phyloP scores from a whole-genome alignment of 2,888 invertebrate genomes.

The Eurois occulta region DNA sequence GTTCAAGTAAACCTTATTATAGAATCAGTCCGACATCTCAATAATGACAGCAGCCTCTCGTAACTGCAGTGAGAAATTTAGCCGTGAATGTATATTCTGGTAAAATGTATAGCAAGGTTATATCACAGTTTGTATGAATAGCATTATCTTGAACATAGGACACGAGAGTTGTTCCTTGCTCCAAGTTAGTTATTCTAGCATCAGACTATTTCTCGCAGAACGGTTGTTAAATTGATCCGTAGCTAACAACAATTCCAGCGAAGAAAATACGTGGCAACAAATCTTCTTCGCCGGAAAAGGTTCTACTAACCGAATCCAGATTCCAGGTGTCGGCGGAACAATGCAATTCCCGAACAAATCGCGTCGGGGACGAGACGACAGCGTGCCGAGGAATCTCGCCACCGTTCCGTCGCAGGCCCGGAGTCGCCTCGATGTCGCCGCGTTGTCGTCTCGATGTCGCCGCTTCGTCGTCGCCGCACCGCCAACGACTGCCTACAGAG shows the following conservation, averaged over 20 bases:
- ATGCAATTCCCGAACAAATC: conserved; percentile 87
- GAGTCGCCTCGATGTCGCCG: conserved; percentile 33
- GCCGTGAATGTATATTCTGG: conserved; percentile 3
- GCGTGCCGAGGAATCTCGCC: conserved; percentile 37
- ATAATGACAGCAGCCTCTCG: not conserved
- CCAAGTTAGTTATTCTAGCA: conserved; percentile 46
- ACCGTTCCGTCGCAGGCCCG: conserved; percentile 17
- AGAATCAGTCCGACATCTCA: conserved; percentile 6
- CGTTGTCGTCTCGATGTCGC: conserved; percentile 7
- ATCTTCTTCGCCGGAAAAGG: conserved; percentile 75
- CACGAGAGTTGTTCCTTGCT: conserved; percentile 13
- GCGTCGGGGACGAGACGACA: conserved; percentile 71
- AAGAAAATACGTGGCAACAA: conserved; percentile 73
- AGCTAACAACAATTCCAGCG: conserved; percentile 62
- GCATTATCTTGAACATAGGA: conserved; percentile 60
- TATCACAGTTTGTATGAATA: conserved; percentile 25
- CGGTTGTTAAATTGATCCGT: conserved; percentile 62
- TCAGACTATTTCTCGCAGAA: conserved; percentile 41
- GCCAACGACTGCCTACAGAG: conserved; percentile 43
- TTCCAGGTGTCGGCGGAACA: conserved; percentile 86
- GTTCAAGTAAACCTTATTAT: not conserved
- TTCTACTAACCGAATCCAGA: conserved; percentile 84
- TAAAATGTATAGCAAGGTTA: conserved; percentile 16
- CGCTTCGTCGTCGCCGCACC: not conserved
- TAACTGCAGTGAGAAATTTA: conserved; percentile 26